Evolutionary conservation across 2,888 invertebrate species (phyloP).

Genomic region (Cantharis rustica): DNA sequence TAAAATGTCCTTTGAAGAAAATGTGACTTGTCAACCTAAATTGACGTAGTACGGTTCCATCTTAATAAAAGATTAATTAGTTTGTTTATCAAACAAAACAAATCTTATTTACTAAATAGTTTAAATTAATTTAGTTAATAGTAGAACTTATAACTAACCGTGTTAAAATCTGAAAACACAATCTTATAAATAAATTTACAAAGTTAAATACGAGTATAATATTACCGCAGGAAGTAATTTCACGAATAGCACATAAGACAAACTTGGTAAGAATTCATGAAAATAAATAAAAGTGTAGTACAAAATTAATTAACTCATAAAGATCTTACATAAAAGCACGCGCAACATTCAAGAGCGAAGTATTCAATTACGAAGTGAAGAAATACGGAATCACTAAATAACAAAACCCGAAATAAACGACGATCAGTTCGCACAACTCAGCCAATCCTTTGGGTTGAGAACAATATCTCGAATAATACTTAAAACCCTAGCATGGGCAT

Average conservation of each 20-base stretch:
- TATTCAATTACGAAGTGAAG: background rate
- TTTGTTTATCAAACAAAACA: too few species aligned
- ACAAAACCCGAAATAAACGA: background rate
- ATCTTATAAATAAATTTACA: background rate
- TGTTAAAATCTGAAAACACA: background rate
- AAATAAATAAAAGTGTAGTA: background rate
- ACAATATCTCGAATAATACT: background rate
- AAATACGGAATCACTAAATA: background rate
- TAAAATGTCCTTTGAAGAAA: background rate
- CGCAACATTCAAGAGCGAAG: background rate
- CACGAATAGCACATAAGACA: background rate
- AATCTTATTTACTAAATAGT: background rate
- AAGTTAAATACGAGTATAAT: background rate
- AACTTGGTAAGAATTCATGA: background rate
- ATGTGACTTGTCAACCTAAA: too few species aligned
- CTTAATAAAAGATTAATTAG: too few species aligned
- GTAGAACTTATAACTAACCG: background rate
- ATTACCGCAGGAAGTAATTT: background rate
- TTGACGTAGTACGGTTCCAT: too few species aligned
- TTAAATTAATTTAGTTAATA: background rate
- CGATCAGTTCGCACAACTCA: background rate
- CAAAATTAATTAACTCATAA: background rate
- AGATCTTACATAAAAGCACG: background rate
- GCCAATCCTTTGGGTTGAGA: background rate
- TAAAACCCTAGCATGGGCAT: too few species aligned